A percentile compares a stretch with the other conserved stretches of the same genome.
Conservation (phyloP, 2,797 vertebrate species). For the Lophius americanus region DNA sequence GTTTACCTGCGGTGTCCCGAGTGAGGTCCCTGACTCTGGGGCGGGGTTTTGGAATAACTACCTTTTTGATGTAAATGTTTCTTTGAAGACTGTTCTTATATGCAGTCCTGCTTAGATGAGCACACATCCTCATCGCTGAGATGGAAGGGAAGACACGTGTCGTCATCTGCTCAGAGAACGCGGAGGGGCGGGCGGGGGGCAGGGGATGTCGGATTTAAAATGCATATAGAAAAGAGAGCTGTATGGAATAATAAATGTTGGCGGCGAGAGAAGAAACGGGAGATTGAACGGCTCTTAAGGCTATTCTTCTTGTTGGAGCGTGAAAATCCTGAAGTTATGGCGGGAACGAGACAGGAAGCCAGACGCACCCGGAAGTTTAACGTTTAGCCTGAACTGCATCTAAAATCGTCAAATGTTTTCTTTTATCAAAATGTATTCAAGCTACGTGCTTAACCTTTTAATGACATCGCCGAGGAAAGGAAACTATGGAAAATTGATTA, state of each 20-base stretch:
- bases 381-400: neutral
- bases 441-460: neutral
- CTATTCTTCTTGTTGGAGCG: neutral
- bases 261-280: conserved; percentile 9
- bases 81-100: conserved; percentile 58
- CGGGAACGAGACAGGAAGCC: too few relatives aligned
- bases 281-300: conserved; percentile 17
- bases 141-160: conserved; percentile 65
- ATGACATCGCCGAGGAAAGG: too few relatives aligned
- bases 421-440: conserved; percentile 4
- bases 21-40: conserved; percentile 51
- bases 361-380: neutral
- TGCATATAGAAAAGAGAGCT: conserved; percentile 12
- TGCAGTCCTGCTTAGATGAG: conserved; percentile 41
- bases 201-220: conserved; percentile 17
- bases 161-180: conserved; percentile 38
- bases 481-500: too few relatives aligned
- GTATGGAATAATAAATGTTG: conserved; percentile 11
- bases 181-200: neutral
- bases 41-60: conserved; percentile 24
- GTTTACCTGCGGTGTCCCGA: conserved; percentile 40
- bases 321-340: too few relatives aligned
- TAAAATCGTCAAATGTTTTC: conserved; percentile 3
- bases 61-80: conserved; percentile 32
- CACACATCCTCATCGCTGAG: conserved; percentile 64